Evolutionary conservation across 2,888 invertebrate species (phyloP).

Genomic region (Balanococcus diminutus): DNA sequence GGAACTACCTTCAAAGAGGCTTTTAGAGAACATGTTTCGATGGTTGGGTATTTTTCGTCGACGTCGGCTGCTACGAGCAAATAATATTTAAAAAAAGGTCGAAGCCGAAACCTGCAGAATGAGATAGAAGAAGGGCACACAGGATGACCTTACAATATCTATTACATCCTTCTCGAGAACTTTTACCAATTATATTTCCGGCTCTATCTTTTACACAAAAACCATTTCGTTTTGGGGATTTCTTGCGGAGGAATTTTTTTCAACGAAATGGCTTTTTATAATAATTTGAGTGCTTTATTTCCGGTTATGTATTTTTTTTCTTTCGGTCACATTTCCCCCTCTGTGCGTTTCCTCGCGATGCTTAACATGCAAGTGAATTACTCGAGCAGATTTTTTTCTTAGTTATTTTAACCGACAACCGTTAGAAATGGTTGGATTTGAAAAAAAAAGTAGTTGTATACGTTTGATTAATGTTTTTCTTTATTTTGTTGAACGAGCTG

Average conservation of each 20-base stretch:
- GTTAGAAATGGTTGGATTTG: constrained; percentile 22
- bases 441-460: constrained; percentile 7
- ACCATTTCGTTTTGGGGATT: constrained; percentile 18
- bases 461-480: constrained; percentile 28
- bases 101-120: background rate
- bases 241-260: constrained; percentile 14
- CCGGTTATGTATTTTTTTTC: constrained; percentile 9
- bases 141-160: constrained; percentile 29
- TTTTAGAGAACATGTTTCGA: background rate
- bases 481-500: no score
- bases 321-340: background rate
- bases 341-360: background rate
- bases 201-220: background rate
- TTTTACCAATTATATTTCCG: constrained; percentile 31
- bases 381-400: background rate
- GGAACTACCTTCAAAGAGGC: background rate
- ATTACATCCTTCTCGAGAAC: constrained; percentile 16
- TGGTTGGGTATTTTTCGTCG: background rate
- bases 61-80: background rate
- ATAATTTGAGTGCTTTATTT: constrained; percentile 37
- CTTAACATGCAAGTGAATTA: no score
- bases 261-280: constrained; percentile 38
- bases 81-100: background rate
- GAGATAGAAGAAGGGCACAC: background rate
- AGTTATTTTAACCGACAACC: constrained; percentile 29